Evolutionary conservation across 2,888 invertebrate species (phyloP), one percentile per base, ranked within the genome.

Genomic region (Sycophila texana): DNA sequence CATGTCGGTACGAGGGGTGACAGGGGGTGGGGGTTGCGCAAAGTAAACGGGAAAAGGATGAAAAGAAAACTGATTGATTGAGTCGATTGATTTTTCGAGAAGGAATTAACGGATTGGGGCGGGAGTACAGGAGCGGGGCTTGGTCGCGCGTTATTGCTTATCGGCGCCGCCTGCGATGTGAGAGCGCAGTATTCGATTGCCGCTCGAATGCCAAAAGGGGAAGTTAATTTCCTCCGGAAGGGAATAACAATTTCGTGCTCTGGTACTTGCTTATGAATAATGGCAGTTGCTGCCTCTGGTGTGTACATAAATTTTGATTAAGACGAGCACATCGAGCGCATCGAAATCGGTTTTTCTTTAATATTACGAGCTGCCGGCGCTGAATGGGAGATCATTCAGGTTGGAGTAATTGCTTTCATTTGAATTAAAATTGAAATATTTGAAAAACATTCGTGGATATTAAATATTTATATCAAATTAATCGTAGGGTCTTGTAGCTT

Each of bases 221-320:
- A 61, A 72, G 72, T 72, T 72, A 51, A 72, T 73, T 73, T 73
- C 73, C 73, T 65, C 65, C 65, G 73, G 63, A 73, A 47, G 73
- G 73, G 73, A 73, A 65, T 73, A 73, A 73, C 63, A 73, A 65
- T 73, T 73, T 73, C 63, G 65, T 20, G 72, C 72, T 61, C 61
- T 51, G 72, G 30, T 60, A 72, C 72, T 72, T 65, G 73, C 73
- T 57, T 70, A 70, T 70, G 70, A 57, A 70, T 70, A 53, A 67
- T 67, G 53, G 53, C 53, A n/a, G 30, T 18, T 12, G 63, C 39
- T 12, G 10, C 53, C 16, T 53, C 53, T 14, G 14, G 39, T 20
- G n/a, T 55, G 14, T 53, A 55, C 26, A 53, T 67, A 67, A 67
- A 55, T 67, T 67, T 67, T 53, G 67, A 67, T 67, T 67, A 53